phyloP scores from a whole-genome alignment of 2,113 vertebrate genomes.

The Eublepharis macularius region DNA sequence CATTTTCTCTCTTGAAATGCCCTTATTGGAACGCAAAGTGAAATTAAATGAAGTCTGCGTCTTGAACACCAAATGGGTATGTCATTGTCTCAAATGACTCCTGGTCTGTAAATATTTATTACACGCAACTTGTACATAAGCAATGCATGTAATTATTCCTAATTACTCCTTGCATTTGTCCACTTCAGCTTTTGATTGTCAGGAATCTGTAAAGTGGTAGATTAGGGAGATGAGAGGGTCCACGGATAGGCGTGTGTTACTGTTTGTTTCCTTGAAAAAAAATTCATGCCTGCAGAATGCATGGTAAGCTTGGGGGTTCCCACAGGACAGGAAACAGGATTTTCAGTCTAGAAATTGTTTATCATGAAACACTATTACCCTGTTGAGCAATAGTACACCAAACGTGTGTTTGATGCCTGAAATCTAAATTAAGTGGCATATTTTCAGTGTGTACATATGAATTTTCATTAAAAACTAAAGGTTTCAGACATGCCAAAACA shows the following conservation, averaged over 20 bases:
- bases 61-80: constrained; percentile 40
- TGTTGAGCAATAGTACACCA: background rate
- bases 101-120: constrained; percentile 70
- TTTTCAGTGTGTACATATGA: background rate
- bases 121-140: constrained; percentile 58
- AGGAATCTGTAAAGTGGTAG: constrained; percentile 24
- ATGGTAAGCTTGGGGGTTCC: constrained; percentile 29
- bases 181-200: constrained; percentile 18
- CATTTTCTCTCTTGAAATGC: constrained; percentile 38
- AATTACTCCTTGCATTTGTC: constrained; percentile 36
- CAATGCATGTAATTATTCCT: constrained; percentile 64
- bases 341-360: constrained; percentile 46
- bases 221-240: constrained; percentile 51
- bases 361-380: background rate
- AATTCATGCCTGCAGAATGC: constrained; percentile 43
- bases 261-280: constrained; percentile 35
- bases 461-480: background rate
- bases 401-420: background rate
- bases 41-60: constrained; percentile 37
- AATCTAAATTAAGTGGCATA: background rate
- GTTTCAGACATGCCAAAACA: background rate
- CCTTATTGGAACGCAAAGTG: constrained; percentile 46
- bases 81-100: constrained; percentile 49
- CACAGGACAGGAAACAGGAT: constrained; percentile 34
- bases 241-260: background rate